Evolutionary conservation across 2,888 invertebrate species (phyloP), one percentile per base, ranked within the genome.

Genomic region (Choreutis nemorana): DNA sequence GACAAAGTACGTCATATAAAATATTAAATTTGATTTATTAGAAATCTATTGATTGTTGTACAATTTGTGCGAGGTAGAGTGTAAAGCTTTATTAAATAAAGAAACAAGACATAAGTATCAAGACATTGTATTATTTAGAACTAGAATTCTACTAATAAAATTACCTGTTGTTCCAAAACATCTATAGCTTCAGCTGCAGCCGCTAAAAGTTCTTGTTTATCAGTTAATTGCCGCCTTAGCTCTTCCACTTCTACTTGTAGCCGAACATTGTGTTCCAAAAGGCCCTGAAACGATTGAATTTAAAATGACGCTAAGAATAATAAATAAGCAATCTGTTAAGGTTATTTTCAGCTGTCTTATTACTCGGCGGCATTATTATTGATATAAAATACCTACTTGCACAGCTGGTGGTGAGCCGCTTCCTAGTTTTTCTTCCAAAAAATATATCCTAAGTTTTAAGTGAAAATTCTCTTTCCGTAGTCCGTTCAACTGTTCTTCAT

Each of bases 381-480:
- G n/a, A n/a, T n/a, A n/a, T 36, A 86, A 70, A 7, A 82, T 62
- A 61, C 86, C 83, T 46, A 88, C 88, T 49, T 87, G 86, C 26
- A 87, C 86, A 20, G 77, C 75, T 26, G 79, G 73, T n/a, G 75
- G 81, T 32, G 84, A 84, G 41, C 86, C 85, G 41, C 79, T 82
- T 9, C 87, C 87, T 67, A 87, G 84, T 53, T 85, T 86, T 63
- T 95, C 94, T 62, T 96, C 94, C 37, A 95, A 80, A 58, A 94
- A 92, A 70, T 92, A 96, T 48, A 97, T 90, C 30, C 94, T 82
- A 45, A 96, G 73, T 67, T 95, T 96, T 11, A 97, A 77, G 66
- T 92, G 90, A 55, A 96, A 97, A 64, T 96, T 97, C 63, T 96
- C 96, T 61, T 94, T 94, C 42, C 89, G 87, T 37, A 96, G 70